Conservation (phyloP, 2,888 invertebrate species). For the Bruchidius siliquastri region DNA sequence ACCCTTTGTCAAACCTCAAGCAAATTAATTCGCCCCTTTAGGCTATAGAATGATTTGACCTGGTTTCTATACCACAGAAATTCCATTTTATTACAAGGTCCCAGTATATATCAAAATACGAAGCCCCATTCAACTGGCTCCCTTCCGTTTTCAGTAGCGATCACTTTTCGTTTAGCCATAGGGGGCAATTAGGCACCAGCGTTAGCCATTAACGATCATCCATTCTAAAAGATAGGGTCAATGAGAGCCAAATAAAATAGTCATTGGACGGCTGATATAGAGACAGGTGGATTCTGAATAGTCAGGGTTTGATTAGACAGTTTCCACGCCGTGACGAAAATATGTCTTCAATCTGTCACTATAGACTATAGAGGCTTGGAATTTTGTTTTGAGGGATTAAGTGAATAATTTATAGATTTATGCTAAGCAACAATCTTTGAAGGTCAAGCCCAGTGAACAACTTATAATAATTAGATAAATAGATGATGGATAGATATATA, state of each 20-base stretch:
- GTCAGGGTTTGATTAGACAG: too few species aligned
- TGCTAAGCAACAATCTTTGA: too few species aligned
- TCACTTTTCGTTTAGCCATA: not conserved
- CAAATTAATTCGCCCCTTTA: not conserved
- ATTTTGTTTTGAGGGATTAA: too few species aligned
- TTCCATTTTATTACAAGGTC: not conserved
- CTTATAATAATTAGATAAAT: too few species aligned
- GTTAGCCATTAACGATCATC: not conserved
- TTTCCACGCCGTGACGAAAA: too few species aligned
- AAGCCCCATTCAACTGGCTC: not conserved
- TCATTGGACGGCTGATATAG: too few species aligned
- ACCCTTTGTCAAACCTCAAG: not conserved
- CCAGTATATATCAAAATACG: not conserved
- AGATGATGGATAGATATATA: too few species aligned
- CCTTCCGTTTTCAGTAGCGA: not conserved
- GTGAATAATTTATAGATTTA: too few species aligned
- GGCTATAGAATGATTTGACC: not conserved
- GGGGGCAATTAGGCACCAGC: not conserved
- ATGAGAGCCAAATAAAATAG: not conserved
- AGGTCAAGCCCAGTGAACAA: too few species aligned
- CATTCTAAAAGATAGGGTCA: not conserved
- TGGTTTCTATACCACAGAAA: not conserved
- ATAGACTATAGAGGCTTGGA: too few species aligned
- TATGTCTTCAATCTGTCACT: too few species aligned
- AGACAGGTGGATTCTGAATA: too few species aligned